These are phyloP conservation scores for Erethizon dorsatum DNA, from an alignment of 2,797 vertebrate species.

Conservation along the genomic window DNA sequence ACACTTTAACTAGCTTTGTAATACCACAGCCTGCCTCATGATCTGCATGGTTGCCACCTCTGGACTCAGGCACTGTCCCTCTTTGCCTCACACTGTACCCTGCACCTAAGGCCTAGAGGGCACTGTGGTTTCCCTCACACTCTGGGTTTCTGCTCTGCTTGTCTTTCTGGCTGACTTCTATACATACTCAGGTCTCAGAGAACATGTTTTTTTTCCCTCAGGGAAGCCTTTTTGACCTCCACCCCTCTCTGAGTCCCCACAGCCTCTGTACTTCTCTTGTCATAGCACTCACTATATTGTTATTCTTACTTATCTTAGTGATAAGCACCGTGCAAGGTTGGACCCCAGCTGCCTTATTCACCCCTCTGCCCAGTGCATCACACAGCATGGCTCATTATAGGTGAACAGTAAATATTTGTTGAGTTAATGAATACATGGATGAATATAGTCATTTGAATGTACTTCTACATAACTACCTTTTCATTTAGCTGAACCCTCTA, in stretches of 20 bases:
- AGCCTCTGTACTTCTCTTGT: background rate
- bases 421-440: background rate
- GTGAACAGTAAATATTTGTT: conserved; percentile 13
- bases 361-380: background rate
- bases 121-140: background rate
- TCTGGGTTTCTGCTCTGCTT: background rate
- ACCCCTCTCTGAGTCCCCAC: background rate
- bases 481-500: background rate
- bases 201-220: background rate
- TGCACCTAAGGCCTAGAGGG: background rate
- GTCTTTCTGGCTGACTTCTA: background rate
- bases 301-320: background rate
- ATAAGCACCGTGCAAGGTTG: background rate
- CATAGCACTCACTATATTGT: background rate
- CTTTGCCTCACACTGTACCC: background rate
- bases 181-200: background rate
- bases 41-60: background rate
- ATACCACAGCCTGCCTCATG: background rate
- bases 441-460: background rate
- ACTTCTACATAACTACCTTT: background rate
- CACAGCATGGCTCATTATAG: background rate
- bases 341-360: background rate
- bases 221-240: conserved; percentile 18
- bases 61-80: background rate
- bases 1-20: background rate